Conservation (phyloP, 2,888 invertebrate species). For the Hydriomena furcata region DNA sequence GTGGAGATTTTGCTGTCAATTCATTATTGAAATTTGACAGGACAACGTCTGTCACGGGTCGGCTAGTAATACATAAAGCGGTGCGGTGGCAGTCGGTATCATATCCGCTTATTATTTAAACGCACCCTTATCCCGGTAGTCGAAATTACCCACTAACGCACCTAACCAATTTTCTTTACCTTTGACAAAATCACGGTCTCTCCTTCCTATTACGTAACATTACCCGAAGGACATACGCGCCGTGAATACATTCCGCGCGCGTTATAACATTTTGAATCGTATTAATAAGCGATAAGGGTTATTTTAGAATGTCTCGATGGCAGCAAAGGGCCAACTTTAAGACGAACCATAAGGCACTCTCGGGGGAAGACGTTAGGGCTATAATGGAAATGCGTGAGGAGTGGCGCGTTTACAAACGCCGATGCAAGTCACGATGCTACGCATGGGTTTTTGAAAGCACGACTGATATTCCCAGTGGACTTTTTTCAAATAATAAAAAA, state of each 20-base stretch:
- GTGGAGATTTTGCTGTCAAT: too few species aligned
- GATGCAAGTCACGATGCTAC: slow-evolving; percentile 33
- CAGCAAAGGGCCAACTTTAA: slow-evolving; percentile 55
- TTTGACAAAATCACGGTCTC: slow-evolving; percentile 80
- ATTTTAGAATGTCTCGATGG: slow-evolving; percentile 53
- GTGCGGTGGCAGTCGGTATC: background rate
- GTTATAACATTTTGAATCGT: slow-evolving; percentile 62
- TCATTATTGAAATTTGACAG: too few species aligned
- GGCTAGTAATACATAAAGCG: too few species aligned
- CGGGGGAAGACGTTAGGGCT: slow-evolving; percentile 59
- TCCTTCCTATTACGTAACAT: slow-evolving; percentile 79
- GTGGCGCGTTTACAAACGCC: slow-evolving; percentile 30
- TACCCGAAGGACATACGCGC: slow-evolving; percentile 79
- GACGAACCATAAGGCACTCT: slow-evolving; percentile 62
- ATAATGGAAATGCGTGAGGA: slow-evolving; percentile 55
- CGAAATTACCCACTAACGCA: slow-evolving; percentile 74
- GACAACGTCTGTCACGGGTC: too few species aligned
- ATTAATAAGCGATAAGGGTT: slow-evolving; percentile 64
- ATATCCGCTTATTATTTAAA: slow-evolving; percentile 1
- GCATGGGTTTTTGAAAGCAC: slow-evolving; percentile 28
- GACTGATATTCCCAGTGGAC: slow-evolving; percentile 23
- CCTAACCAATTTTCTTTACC: slow-evolving; percentile 81
- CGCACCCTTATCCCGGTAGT: slow-evolving; percentile 47
- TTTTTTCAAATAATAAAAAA: slow-evolving; percentile 17
- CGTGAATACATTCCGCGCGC: slow-evolving; percentile 60